A percentile compares a stretch with the other conserved stretches of the same genome.
Conservation (phyloP, 2,797 vertebrate species). For the Vespertilio murinus region DNA sequence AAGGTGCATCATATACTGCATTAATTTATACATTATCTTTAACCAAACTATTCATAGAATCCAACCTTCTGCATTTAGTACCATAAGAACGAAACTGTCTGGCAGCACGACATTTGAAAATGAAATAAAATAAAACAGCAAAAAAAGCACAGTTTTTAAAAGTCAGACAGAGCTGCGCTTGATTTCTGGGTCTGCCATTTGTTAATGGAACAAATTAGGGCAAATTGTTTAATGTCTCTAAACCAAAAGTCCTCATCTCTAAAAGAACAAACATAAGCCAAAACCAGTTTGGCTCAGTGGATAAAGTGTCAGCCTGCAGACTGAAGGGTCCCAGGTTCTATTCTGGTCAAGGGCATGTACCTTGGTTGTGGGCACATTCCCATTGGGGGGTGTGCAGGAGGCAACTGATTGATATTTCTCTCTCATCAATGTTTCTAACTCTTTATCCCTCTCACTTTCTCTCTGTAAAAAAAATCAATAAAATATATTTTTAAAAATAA, state of each 20-base stretch:
- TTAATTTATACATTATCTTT: slow-evolving; percentile 20
- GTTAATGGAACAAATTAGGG: background rate
- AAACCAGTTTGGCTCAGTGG: too few relatives aligned
- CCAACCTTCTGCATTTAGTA: background rate
- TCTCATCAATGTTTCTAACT: too few relatives aligned
- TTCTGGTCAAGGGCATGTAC: too few relatives aligned
- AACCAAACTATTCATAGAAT: background rate
- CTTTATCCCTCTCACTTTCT: too few relatives aligned
- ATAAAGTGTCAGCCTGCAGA: too few relatives aligned
- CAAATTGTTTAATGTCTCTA: background rate
- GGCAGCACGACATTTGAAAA: background rate
- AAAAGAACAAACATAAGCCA: slow-evolving; percentile 7
- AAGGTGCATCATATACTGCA: background rate
- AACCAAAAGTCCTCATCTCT: background rate
- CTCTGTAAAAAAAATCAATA: too few relatives aligned
- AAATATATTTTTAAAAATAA: too few relatives aligned
- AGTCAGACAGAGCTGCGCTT: background rate
- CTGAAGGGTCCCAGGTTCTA: too few relatives aligned
- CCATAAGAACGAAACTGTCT: background rate
- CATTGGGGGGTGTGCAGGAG: too few relatives aligned
- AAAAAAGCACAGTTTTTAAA: background rate
- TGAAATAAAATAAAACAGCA: slow-evolving; percentile 35
- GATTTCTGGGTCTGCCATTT: slow-evolving; percentile 1
- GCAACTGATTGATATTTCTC: too few relatives aligned
- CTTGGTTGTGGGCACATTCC: too few relatives aligned